These are phyloP conservation scores for Lottia scabra DNA, from an alignment of 2,888 invertebrate species.

Conservation along the genomic window DNA sequence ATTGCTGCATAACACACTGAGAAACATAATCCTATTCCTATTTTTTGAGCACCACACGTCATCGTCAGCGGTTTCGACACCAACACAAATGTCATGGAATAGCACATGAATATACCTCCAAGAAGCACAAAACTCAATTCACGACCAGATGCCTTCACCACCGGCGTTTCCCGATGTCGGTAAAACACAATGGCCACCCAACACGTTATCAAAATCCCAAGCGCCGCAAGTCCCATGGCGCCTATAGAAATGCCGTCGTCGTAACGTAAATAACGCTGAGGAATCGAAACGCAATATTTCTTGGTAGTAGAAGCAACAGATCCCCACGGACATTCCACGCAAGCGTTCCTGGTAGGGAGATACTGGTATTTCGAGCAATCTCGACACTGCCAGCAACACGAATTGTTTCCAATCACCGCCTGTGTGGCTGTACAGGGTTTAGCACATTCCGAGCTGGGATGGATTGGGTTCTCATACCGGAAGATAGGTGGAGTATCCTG, in stretches of 20 bases:
- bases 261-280: conserved; percentile 74
- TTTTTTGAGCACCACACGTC: conserved; percentile 69
- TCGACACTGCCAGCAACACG: conserved; percentile 68
- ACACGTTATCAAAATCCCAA: conserved; percentile 67
- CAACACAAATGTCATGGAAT: conserved; percentile 68
- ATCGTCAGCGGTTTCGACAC: conserved; percentile 64
- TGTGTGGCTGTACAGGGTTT: conserved; percentile 88
- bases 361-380: conserved; percentile 86
- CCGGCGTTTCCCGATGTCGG: conserved; percentile 66
- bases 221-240: conserved; percentile 79
- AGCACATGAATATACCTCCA: conserved; percentile 65
- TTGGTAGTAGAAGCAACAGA: conserved; percentile 84
- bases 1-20: conserved; percentile 69
- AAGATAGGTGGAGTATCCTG: conserved; percentile 80
- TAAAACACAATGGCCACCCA: conserved; percentile 68
- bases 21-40: conserved; percentile 69
- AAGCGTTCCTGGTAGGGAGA: conserved; percentile 72
- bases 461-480: conserved; percentile 81
- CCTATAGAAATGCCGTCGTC: conserved; percentile 90
- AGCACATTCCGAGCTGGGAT: conserved; percentile 92
- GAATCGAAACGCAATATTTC: conserved; percentile 69
- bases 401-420: conserved; percentile 90
- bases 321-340: conserved; percentile 83
- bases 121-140: conserved; percentile 70
- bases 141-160: conserved; percentile 70